phyloP scores from a whole-genome alignment of 2,888 invertebrate genomes.

The Caenorhabditis sp. region DNA sequence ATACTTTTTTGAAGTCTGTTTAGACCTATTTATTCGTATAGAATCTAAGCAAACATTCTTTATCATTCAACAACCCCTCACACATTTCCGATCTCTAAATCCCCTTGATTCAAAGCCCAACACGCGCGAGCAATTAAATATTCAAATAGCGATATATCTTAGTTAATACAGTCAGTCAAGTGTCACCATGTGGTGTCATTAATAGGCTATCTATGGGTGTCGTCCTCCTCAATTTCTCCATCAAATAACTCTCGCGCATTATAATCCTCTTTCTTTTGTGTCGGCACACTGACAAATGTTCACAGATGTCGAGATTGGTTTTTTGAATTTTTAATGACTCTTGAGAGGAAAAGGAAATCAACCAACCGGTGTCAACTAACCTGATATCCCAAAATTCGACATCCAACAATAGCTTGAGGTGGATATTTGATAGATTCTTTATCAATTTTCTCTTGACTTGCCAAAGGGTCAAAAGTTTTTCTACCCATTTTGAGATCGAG shows the following conservation, averaged over 20 bases:
- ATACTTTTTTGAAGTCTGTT: too few relatives aligned
- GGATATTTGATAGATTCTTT: constrained; percentile 62
- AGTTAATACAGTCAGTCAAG: neutral
- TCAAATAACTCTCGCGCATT: constrained; percentile 1
- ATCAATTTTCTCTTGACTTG: constrained; percentile 53
- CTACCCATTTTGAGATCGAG: constrained; percentile 63
- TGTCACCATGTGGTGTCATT: neutral
- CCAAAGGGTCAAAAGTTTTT: constrained; percentile 65
- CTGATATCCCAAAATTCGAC: constrained; percentile 67
- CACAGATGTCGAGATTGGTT: neutral
- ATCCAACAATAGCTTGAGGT: constrained; percentile 60
- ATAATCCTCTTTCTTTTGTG: neutral
- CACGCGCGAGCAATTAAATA: constrained; percentile 1
- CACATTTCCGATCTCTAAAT: neutral
- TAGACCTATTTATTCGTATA: too few relatives aligned
- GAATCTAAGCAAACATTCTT: neutral
- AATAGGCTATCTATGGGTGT: too few relatives aligned
- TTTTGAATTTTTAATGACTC: constrained; percentile 1
- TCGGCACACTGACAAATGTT: neutral
- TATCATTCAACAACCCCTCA: neutral
- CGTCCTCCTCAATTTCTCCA: neutral
- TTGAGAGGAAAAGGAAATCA: neutral
- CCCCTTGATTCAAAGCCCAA: too few relatives aligned
- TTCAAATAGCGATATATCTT: neutral
- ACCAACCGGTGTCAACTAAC: constrained; percentile 27